These are phyloP conservation scores for Gymnosoma rotundatum DNA, from an alignment of 2,888 invertebrate species.

Conservation along the genomic window DNA sequence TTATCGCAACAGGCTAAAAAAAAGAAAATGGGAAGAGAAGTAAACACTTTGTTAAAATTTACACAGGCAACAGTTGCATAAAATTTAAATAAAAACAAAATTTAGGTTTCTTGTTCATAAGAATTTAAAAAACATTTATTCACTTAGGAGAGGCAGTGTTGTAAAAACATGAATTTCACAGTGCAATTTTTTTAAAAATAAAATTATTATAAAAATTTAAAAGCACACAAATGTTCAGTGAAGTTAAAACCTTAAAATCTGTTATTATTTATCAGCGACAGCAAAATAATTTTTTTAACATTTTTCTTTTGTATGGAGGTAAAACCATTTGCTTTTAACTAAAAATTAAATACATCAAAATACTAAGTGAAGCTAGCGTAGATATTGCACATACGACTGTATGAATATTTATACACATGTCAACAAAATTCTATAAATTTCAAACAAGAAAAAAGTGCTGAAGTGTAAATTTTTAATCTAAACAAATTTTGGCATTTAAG, in stretches of 20 bases:
- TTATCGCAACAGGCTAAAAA: slow-evolving; percentile 49
- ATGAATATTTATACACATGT: too few relatives aligned
- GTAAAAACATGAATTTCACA: slow-evolving; percentile 28
- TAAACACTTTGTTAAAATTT: slow-evolving; percentile 17
- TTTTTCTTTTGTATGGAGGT: slow-evolving; percentile 34
- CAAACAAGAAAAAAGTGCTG: too few relatives aligned
- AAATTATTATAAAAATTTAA: not conserved
- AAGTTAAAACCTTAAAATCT: slow-evolving; percentile 43
- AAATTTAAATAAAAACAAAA: not conserved
- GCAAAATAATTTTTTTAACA: not conserved
- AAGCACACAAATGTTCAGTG: slow-evolving; percentile 42
- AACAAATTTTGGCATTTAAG: too few relatives aligned
- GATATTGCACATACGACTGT: too few relatives aligned
- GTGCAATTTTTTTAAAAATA: slow-evolving; percentile 9
- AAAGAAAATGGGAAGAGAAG: slow-evolving; percentile 16
- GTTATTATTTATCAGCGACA: slow-evolving; percentile 41
- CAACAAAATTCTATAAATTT: too few relatives aligned
- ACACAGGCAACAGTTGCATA: too few relatives aligned
- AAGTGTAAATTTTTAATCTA: too few relatives aligned
- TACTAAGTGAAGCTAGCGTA: too few relatives aligned
- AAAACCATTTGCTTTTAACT: slow-evolving; percentile 7
- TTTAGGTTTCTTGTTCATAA: slow-evolving; percentile 65
- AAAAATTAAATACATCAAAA: too few relatives aligned
- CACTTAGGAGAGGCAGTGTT: slow-evolving; percentile 48
- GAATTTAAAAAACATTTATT: too few relatives aligned